phyloP scores from a whole-genome alignment of 2,888 invertebrate species.

The Eupeodes luniger region DNA sequence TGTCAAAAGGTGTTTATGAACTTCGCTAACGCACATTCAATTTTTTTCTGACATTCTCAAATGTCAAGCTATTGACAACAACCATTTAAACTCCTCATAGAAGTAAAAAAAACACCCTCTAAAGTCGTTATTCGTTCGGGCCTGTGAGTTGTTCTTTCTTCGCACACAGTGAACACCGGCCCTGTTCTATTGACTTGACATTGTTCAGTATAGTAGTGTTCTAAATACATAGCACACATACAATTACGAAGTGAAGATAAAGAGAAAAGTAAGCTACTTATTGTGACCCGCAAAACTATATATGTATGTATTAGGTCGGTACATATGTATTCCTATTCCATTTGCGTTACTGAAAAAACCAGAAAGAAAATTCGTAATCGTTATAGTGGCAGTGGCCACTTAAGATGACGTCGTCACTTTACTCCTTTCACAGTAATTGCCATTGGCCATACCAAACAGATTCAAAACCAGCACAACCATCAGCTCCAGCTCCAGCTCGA shows the following conservation, averaged over 20 bases:
- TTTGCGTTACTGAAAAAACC: neutral
- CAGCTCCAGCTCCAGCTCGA: too few relatives aligned
- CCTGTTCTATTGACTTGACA: too few relatives aligned
- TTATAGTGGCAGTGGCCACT: conserved; percentile 50
- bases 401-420: conserved; percentile 18
- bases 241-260: conserved; percentile 2
- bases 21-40: too few relatives aligned
- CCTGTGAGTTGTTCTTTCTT: too few relatives aligned
- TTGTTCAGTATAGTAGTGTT: too few relatives aligned
- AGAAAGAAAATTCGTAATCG: conserved; percentile 26
- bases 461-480: neutral
- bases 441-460: neutral
- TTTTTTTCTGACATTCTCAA: too few relatives aligned
- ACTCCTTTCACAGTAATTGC: neutral
- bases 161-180: too few relatives aligned
- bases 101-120: too few relatives aligned
- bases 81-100: too few relatives aligned
- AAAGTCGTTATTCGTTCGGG: too few relatives aligned
- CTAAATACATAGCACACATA: neutral
- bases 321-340: conserved; percentile 7
- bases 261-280: conserved; percentile 22
- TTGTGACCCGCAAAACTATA: conserved; percentile 31
- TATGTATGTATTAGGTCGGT: conserved; percentile 24
- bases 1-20: too few relatives aligned
- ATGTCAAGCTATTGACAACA: too few relatives aligned